These are phyloP conservation scores for Proterorhinus semilunaris DNA, from an alignment of 2,113 vertebrate species.

Conservation along the genomic window DNA sequence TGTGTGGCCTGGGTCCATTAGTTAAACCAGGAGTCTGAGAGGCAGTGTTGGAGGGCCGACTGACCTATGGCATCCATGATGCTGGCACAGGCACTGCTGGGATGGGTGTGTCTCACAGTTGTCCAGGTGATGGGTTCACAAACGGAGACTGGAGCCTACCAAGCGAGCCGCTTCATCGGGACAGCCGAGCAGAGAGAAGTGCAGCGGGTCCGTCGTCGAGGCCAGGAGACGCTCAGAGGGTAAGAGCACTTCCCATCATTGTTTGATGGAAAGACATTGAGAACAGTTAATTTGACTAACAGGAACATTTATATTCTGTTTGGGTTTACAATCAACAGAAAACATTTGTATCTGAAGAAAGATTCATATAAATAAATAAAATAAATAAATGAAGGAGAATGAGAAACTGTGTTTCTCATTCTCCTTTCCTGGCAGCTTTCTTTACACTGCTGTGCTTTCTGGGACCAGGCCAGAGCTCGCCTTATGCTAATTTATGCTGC, in stretches of 20 bases:
- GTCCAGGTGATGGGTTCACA: constrained; percentile 61
- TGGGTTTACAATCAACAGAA: constrained; percentile 19
- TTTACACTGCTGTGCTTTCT: constrained; percentile 55
- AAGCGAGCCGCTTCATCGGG: constrained; percentile 77
- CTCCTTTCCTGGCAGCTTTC: constrained; percentile 50
- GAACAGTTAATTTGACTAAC: neutral
- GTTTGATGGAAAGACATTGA: neutral
- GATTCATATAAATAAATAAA: constrained; percentile 20
- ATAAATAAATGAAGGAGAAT: too few relatives aligned
- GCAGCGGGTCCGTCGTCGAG: constrained; percentile 81
- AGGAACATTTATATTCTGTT: neutral
- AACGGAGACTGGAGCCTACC: constrained; percentile 74
- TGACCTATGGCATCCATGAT: constrained; percentile 76
- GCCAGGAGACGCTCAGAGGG: constrained; percentile 87
- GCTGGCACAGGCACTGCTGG: constrained; percentile 83
- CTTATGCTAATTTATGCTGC: constrained; percentile 56
- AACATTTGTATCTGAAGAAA: constrained; percentile 34
- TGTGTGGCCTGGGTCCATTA: constrained; percentile 45
- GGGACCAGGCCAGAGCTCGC: constrained; percentile 50
- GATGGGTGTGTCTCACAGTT: constrained; percentile 74
- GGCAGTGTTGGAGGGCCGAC: constrained; percentile 40
- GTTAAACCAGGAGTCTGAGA: constrained; percentile 27
- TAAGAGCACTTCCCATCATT: constrained; percentile 50
- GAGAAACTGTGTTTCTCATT: constrained; percentile 30
- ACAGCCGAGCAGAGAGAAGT: constrained; percentile 76